phyloP scores from a whole-genome alignment of 2,113 vertebrate genomes.

The Drymodes brunneopygia region DNA sequence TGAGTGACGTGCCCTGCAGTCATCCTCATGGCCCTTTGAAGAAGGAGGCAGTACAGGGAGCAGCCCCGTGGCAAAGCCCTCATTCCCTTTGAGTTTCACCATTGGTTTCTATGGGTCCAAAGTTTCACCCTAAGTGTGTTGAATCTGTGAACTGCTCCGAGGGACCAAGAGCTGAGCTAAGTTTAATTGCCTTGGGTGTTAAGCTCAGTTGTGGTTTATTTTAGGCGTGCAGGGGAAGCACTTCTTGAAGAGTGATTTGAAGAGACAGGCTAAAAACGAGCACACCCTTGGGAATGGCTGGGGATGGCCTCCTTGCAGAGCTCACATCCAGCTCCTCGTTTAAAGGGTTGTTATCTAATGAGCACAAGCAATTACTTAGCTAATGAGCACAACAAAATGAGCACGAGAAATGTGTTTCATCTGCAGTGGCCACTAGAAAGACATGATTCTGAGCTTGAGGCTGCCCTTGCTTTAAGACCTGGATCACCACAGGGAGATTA shows the following conservation, averaged over 20 bases:
- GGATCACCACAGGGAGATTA: not conserved
- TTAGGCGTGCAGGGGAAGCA: not conserved
- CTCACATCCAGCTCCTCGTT: not conserved
- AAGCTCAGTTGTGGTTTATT: conserved; percentile 26
- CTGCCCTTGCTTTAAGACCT: not conserved
- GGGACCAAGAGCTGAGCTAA: not conserved
- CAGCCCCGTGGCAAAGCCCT: not conserved
- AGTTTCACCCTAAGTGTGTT: not conserved
- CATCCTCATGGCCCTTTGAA: conserved; percentile 20
- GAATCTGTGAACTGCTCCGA: not conserved
- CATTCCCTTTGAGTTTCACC: not conserved
- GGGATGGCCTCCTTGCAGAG: not conserved
- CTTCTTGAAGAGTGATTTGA: conserved; percentile 23
- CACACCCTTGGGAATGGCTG: not conserved
- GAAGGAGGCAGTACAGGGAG: not conserved
- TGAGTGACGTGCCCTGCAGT: not conserved
- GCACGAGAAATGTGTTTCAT: not conserved
- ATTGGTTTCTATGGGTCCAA: not conserved
- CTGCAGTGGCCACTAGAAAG: not conserved
- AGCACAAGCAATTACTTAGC: conserved; percentile 28
- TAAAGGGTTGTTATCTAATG: conserved; percentile 21
- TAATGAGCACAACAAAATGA: conserved; percentile 30
- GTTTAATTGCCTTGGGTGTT: conserved; percentile 38
- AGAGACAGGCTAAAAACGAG: conserved; percentile 10
- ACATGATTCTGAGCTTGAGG: conserved; percentile 3